Conservation (phyloP, 2,113 vertebrate species). For the Lonchura striata region DNA sequence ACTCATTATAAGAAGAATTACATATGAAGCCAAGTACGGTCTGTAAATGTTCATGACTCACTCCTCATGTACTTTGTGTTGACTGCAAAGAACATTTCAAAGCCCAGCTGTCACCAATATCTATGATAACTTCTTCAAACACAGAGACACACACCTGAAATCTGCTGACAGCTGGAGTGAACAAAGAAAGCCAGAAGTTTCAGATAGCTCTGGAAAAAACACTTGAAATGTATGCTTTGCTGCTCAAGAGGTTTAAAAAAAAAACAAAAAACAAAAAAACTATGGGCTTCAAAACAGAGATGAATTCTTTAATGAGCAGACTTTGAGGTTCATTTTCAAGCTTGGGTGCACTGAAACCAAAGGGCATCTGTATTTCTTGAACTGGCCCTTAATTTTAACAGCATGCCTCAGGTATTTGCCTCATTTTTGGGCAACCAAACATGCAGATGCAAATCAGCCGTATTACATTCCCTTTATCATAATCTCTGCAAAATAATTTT, state of each 20-base stretch:
- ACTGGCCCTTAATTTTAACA: not conserved
- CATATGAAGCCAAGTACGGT: not conserved
- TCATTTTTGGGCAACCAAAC: not conserved
- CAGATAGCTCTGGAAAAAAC: not conserved
- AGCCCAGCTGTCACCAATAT: not conserved
- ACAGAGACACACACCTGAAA: not conserved
- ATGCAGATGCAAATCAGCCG: not conserved
- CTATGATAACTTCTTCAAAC: constrained; percentile 12
- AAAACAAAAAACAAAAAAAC: not conserved
- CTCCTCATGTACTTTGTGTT: not conserved
- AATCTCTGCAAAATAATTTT: not conserved
- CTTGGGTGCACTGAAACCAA: not conserved
- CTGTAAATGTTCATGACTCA: not conserved
- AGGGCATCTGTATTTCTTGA: not conserved
- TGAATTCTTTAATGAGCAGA: not conserved
- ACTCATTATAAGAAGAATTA: not conserved
- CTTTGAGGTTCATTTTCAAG: not conserved
- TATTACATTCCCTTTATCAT: not conserved
- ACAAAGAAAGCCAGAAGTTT: not conserved
- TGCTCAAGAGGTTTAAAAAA: not conserved
- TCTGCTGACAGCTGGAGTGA: not conserved
- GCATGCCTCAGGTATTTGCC: not conserved
- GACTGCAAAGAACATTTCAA: constrained; percentile 13
- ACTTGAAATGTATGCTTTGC: not conserved
- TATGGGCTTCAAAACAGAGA: not conserved